phyloP scores from a whole-genome alignment of 2,797 vertebrate genomes.

The Gymnoscopelus braueri region DNA sequence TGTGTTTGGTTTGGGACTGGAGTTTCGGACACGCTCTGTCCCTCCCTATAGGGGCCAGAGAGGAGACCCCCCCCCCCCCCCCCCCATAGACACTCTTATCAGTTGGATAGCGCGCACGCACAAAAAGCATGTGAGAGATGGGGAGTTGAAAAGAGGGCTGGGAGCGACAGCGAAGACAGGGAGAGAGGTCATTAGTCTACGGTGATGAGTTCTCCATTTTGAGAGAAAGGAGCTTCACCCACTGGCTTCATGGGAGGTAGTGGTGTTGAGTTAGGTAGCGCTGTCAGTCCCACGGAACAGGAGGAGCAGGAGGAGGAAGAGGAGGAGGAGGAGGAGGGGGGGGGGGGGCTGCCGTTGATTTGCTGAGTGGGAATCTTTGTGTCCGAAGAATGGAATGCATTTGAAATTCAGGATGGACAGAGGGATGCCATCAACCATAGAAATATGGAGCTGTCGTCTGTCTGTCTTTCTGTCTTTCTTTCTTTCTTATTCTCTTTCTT shows the following conservation, averaged over 20 bases:
- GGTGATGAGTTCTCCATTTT: conserved; percentile 61
- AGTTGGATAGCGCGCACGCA: conserved; percentile 64
- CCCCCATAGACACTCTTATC: conserved; percentile 60
- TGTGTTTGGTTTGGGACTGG: conserved; percentile 80
- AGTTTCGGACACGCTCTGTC: conserved; percentile 77
- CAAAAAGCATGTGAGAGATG: conserved; percentile 52
- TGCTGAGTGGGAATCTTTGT: conserved; percentile 12
- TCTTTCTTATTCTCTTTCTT: background rate
- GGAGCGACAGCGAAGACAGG: conserved; percentile 61
- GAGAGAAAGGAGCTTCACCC: conserved; percentile 31
- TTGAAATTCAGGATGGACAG: conserved; percentile 15
- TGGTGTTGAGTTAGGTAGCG: conserved; percentile 6
- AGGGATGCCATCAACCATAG: background rate
- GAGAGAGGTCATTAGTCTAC: conserved; percentile 68
- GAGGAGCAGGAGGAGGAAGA: too few species aligned
- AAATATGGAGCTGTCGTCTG: conserved; percentile 40
- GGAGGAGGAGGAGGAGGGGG: background rate
- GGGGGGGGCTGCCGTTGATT: conserved; percentile 16
- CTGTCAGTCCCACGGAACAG: background rate
- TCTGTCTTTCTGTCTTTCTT: background rate
- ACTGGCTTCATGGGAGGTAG: conserved; percentile 46
- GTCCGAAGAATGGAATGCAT: background rate
- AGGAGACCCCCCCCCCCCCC: conserved; percentile 61
- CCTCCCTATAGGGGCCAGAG: conserved; percentile 66
- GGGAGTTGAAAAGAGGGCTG: conserved; percentile 48